Evolutionary conservation across 2,797 vertebrate species (phyloP).

Genomic region (Rachycentron canadum): DNA sequence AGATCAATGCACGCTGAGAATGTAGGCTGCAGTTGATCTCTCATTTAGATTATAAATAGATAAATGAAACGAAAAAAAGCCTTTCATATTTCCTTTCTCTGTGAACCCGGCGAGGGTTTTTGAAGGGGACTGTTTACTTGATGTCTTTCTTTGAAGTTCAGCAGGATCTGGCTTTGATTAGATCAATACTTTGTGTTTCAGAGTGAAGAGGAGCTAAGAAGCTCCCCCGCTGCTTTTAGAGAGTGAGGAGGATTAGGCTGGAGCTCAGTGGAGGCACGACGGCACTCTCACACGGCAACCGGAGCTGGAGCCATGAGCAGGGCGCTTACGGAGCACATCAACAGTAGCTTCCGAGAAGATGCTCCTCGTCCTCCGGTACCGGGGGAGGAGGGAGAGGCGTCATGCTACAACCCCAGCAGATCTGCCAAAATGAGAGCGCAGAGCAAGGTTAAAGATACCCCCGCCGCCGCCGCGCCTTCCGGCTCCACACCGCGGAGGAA

Average conservation of each 20-base stretch:
- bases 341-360: slow-evolving; percentile 95
- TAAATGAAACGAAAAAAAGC: slow-evolving; percentile 74
- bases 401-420: slow-evolving; percentile 85
- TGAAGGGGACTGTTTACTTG: slow-evolving; percentile 92
- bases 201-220: slow-evolving; percentile 90
- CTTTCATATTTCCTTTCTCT: slow-evolving; percentile 78
- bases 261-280: slow-evolving; percentile 83
- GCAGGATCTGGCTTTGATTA: slow-evolving; percentile 96
- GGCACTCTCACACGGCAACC: slow-evolving; percentile 77
- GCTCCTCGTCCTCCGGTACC: slow-evolving; percentile 96
- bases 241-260: slow-evolving; percentile 86
- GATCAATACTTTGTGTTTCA: slow-evolving; percentile 95
- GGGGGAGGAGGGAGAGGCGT: slow-evolving; percentile 94
- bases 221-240: slow-evolving; percentile 93
- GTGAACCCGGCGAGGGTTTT: slow-evolving; percentile 74
- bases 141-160: slow-evolving; percentile 92
- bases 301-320: slow-evolving; percentile 92
- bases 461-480: slow-evolving; percentile 66
- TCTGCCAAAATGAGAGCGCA: slow-evolving; percentile 87
- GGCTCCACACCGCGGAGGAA: slow-evolving; percentile 89
- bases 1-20: slow-evolving; percentile 75
- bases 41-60: slow-evolving; percentile 85
- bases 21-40: slow-evolving; percentile 80
- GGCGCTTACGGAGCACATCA: slow-evolving; percentile 89
- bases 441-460: slow-evolving; percentile 79